phyloP scores from a whole-genome alignment of 2,797 vertebrate species.

The Clarias fuscus region DNA sequence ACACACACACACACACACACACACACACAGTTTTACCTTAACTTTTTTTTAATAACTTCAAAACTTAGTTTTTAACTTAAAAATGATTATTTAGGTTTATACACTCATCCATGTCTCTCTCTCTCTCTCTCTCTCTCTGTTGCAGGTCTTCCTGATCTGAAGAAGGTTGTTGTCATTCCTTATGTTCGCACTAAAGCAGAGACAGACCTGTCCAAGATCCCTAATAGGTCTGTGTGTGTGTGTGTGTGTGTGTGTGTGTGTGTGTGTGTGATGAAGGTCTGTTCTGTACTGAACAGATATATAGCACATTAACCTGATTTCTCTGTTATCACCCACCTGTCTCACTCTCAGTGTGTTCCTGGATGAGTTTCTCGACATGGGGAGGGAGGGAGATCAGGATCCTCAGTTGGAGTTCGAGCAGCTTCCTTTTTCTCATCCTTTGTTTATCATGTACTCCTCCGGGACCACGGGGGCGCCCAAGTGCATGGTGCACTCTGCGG shows the following conservation, averaged over 20 bases:
- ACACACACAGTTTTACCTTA: constrained; percentile 7
- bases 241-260: not conserved
- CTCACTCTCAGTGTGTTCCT: constrained; percentile 79
- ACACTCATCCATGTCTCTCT: not conserved
- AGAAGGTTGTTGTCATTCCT: constrained; percentile 90
- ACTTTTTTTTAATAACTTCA: too few species aligned
- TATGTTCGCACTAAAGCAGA: constrained; percentile 81
- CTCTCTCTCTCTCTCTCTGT: not conserved
- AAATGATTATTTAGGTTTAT: not conserved
- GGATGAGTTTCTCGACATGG: constrained; percentile 86
- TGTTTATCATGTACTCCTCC: constrained; percentile 81
- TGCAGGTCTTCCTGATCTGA: constrained; percentile 88
- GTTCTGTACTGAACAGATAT: not conserved
- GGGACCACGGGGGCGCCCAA: constrained; percentile 96
- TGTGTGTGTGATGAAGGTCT: not conserved
- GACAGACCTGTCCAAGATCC: constrained; percentile 88
- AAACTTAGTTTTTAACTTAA: too few species aligned
- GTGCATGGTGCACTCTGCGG: constrained; percentile 97
- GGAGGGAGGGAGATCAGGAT: constrained; percentile 80
- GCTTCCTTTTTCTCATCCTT: constrained; percentile 39
- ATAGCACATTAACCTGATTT: not conserved
- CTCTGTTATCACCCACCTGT: not conserved
- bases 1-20: not conserved
- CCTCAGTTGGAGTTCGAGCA: constrained; percentile 94
- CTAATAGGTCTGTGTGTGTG: constrained; percentile 80